phyloP scores from a whole-genome alignment of 2,113 vertebrate genomes.

The Lethenteron reissneri region DNA sequence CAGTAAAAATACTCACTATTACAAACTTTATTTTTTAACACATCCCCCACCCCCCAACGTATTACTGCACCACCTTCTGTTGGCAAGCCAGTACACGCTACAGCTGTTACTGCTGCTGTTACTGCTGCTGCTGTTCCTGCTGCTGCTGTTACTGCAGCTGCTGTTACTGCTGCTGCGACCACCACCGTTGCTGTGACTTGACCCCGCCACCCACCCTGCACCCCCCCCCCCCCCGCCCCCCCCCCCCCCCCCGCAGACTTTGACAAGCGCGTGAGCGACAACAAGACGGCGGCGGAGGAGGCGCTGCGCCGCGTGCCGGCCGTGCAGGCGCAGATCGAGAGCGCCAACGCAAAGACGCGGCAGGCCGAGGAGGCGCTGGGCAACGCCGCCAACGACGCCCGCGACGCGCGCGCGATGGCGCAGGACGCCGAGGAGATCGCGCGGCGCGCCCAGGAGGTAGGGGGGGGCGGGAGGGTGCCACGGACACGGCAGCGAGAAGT shows the following conservation, averaged over 20 bases:
- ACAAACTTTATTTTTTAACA: too few species aligned
- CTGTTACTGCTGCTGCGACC: not conserved
- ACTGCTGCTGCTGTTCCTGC: too few species aligned
- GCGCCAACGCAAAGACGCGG: conserved; percentile 56
- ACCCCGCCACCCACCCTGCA: not conserved
- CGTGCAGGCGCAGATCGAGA: conserved; percentile 52
- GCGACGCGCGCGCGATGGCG: conserved; percentile 50
- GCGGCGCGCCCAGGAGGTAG: too few species aligned
- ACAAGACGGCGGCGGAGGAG: conserved; percentile 80
- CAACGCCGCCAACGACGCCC: conserved; percentile 46
- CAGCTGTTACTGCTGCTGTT: too few species aligned
- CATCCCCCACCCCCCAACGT: too few species aligned
- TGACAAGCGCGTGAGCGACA: conserved; percentile 70
- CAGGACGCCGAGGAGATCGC: conserved; percentile 58
- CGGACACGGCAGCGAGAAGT: too few species aligned
- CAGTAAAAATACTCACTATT: too few species aligned
- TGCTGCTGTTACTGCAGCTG: too few species aligned
- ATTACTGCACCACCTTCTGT: too few species aligned
- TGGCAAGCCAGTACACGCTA: too few species aligned
- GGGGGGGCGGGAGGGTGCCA: too few species aligned
- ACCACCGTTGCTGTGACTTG: not conserved
- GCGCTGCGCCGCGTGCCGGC: conserved; percentile 55
- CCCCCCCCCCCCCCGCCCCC: too few species aligned
- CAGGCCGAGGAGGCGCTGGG: conserved; percentile 54
- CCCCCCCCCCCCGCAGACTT: conserved; percentile 51